Evolutionary conservation across 2,888 invertebrate genomes (phyloP).

Genomic region (Patella depressa): DNA sequence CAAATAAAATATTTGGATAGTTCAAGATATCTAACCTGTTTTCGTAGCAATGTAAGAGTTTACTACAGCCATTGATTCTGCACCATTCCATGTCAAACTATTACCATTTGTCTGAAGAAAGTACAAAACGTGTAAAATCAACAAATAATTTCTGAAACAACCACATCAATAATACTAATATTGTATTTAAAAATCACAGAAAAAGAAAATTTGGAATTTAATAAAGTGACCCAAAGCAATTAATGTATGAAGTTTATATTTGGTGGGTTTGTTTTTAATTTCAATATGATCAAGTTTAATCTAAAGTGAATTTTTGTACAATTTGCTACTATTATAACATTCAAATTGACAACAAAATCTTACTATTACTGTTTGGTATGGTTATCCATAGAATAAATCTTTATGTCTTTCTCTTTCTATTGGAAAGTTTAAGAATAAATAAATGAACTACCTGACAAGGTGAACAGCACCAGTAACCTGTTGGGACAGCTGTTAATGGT

Average conservation of each 20-base stretch:
- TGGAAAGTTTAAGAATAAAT: not conserved
- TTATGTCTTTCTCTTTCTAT: too few relatives aligned
- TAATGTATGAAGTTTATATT: not conserved
- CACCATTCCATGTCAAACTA: conserved; percentile 28
- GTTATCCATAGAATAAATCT: too few relatives aligned
- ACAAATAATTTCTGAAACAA: not conserved
- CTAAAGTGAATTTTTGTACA: too few relatives aligned
- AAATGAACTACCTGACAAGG: conserved; percentile 60
- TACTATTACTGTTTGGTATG: too few relatives aligned
- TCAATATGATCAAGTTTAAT: too few relatives aligned
- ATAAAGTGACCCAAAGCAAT: not conserved
- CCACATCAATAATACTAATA: not conserved
- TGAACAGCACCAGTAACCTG: conserved; percentile 63
- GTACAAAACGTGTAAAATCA: too few relatives aligned
- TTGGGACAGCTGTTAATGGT: conserved; percentile 49
- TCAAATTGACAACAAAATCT: too few relatives aligned
- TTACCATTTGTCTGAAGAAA: conserved; percentile 33
- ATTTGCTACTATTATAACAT: too few relatives aligned
- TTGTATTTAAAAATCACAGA: not conserved
- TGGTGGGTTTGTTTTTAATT: too few relatives aligned
- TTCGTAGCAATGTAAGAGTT: conserved; percentile 64
- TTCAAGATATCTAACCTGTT: conserved; percentile 51
- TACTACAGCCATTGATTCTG: conserved; percentile 55
- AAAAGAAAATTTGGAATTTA: conserved; percentile 12
- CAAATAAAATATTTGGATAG: too few relatives aligned